Conservation (phyloP, 2,797 vertebrate species). For the Cirrhinus molitorella region DNA sequence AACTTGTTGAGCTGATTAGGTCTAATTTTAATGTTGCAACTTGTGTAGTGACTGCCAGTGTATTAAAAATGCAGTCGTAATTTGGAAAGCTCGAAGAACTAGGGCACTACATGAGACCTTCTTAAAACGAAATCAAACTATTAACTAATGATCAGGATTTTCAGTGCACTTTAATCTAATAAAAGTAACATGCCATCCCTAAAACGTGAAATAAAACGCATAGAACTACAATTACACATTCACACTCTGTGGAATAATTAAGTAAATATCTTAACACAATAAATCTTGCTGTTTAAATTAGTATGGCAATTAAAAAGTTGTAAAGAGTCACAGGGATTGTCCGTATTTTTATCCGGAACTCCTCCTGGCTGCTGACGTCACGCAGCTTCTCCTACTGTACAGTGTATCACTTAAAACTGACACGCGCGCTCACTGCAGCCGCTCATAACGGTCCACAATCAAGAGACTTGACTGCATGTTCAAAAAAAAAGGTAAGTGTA, state of each 20-base stretch:
- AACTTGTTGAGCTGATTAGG: not conserved
- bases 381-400: not conserved
- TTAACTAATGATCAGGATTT: not conserved
- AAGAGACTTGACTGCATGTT: not conserved
- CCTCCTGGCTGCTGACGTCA: conserved; percentile 23
- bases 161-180: not conserved
- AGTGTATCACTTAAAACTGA: not conserved
- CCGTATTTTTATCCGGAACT: not conserved
- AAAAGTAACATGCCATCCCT: not conserved
- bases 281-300: not conserved
- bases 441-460: conserved; percentile 13
- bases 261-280: not conserved
- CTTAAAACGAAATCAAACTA: not conserved
- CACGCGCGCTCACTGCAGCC: not conserved
- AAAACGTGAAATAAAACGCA: not conserved
- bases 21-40: not conserved
- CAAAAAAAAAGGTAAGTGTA: conserved; percentile 18
- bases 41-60: not conserved
- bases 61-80: not conserved
- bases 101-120: not conserved
- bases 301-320: not conserved
- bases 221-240: not conserved
- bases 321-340: not conserved
- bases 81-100: not conserved
- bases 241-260: not conserved